Percentiles rank a stretch among this genome's conserved stretches.
Evolutionary conservation across 2,797 vertebrate species (phyloP).

Genomic region (Sebastes matsubarae): DNA sequence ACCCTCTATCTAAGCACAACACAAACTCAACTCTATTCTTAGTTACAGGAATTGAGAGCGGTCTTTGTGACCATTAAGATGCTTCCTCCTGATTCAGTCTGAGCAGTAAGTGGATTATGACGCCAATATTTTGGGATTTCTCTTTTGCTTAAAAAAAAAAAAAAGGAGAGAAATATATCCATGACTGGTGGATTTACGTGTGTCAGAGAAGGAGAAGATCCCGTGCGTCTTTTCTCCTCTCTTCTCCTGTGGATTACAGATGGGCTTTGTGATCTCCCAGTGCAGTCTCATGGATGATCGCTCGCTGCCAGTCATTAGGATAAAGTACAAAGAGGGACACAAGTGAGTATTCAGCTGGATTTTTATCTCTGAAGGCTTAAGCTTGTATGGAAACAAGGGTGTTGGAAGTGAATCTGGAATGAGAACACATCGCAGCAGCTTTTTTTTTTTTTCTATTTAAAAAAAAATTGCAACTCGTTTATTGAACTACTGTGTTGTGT

Average conservation of each 20-base stretch:
- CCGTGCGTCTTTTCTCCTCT: slow-evolving; percentile 43
- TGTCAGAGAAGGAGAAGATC: slow-evolving; percentile 61
- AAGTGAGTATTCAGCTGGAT: slow-evolving; percentile 78
- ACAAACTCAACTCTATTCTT: slow-evolving; percentile 54
- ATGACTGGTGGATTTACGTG: slow-evolving; percentile 71
- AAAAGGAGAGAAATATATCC: slow-evolving; percentile 25
- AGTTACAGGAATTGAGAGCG: slow-evolving; percentile 46
- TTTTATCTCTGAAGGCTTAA: slow-evolving; percentile 57
- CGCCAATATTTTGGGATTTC: slow-evolving; percentile 69
- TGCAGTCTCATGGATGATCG: slow-evolving; percentile 70
- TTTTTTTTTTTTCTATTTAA: slow-evolving; percentile 21
- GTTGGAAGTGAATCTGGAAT: slow-evolving; percentile 47
- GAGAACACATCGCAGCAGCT: slow-evolving; percentile 40
- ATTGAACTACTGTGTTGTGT: slow-evolving; percentile 43
- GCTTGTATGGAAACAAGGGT: slow-evolving; percentile 44
- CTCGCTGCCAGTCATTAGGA: slow-evolving; percentile 68
- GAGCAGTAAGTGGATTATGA: slow-evolving; percentile 79
- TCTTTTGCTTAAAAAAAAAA: slow-evolving; percentile 54
- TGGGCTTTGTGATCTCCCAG: slow-evolving; percentile 70
- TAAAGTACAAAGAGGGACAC: slow-evolving; percentile 75
- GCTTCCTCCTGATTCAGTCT: slow-evolving; percentile 54
- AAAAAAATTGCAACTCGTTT: slow-evolving; percentile 16
- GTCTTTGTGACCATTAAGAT: slow-evolving; percentile 57
- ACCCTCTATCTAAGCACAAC: slow-evolving; percentile 50
- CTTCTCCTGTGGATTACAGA: slow-evolving; percentile 79